Base-by-base conservation (phyloP, 2,113 vertebrate genomes). In the Xyliphius kryptos region DNA sequence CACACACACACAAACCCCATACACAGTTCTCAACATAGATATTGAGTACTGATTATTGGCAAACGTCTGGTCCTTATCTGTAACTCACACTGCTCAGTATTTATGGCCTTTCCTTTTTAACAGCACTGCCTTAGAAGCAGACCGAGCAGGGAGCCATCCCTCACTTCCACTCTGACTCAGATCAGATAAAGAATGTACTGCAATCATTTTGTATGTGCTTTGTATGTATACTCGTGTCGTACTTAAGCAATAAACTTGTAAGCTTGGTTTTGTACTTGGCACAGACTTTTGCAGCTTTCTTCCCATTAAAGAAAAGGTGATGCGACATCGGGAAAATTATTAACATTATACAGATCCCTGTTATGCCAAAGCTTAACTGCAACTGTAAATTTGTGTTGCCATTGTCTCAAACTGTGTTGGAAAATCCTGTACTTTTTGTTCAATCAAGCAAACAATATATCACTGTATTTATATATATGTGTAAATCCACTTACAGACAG, bases 231-330 rank as follows among this genome's bases (percentile, higher is more conserved):
- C 64, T 67, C 77, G 76, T 77, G 75, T 76, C 75, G 74, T 73
- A 75, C 73, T 61, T 81, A 82, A 84, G 83, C 83, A 85, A 84
- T 85, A 83, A 74, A 85, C 82, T 67, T 72, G 66, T 81, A 63
- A 76, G 72, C 72, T 67, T 80, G 76, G 26, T 75, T 78, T 76
- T 76, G 69, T 66, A 61, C 71, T 13, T 71, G 69, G 66, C 26
- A 32, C 26, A 32, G 26, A 32, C 74, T 75, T 54, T 58, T 22
- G 49, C 76, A 74, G 73, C 69, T 79, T 74, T 79, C 66, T 61
- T 70, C 50, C 60, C 56, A 17, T 32, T 36, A 50, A 51, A 59
- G 47, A 62, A 48, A 53, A 32, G 26, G 47, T 15, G 66, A 73
- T 56, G 26, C 21, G 48, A 22, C 26, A 32, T n/a, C n/a, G n/a